Percentiles rank a stretch among this genome's conserved stretches.
Conservation (phyloP, 2,797 vertebrate genomes). For the Enteromius mattozi region DNA sequence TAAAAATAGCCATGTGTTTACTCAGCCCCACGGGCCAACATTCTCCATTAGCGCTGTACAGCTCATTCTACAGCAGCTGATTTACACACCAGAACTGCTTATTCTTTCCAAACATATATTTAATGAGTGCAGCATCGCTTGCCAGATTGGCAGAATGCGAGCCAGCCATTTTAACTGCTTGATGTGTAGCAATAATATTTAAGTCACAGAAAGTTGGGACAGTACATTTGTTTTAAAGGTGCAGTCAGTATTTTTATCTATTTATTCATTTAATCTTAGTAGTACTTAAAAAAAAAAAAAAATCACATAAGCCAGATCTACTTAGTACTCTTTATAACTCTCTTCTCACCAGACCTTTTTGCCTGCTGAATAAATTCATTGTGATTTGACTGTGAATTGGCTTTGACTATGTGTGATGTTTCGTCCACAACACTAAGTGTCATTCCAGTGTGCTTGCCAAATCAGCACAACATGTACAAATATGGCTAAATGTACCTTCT, state of each 20-base stretch:
- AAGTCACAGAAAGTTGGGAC: not conserved
- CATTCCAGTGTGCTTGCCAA: not conserved
- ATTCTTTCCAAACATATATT: constrained; percentile 25
- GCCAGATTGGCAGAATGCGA: not conserved
- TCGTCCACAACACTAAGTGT: not conserved
- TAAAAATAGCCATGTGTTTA: constrained; percentile 33
- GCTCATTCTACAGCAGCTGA: not conserved
- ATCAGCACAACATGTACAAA: not conserved
- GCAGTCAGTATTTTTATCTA: not conserved
- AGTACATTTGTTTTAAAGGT: constrained; percentile 18
- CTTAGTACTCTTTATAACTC: not conserved
- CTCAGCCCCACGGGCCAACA: constrained; percentile 1
- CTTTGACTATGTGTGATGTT: not conserved
- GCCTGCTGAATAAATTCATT: not conserved
- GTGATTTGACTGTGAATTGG: not conserved
- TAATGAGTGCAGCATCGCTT: constrained; percentile 10
- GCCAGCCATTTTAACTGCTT: constrained; percentile 10
- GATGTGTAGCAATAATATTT: not conserved
- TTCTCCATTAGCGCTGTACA: constrained; percentile 2
- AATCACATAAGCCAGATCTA: not conserved
- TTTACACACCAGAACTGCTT: constrained; percentile 2
- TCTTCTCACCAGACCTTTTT: not conserved
- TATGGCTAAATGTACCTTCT: not conserved
- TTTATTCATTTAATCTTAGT: not conserved
- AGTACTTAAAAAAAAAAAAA: not conserved